These are phyloP conservation scores for Antheraea mylitta DNA, from an alignment of 1,140 invertebrate species.

Conservation along the genomic window DNA sequence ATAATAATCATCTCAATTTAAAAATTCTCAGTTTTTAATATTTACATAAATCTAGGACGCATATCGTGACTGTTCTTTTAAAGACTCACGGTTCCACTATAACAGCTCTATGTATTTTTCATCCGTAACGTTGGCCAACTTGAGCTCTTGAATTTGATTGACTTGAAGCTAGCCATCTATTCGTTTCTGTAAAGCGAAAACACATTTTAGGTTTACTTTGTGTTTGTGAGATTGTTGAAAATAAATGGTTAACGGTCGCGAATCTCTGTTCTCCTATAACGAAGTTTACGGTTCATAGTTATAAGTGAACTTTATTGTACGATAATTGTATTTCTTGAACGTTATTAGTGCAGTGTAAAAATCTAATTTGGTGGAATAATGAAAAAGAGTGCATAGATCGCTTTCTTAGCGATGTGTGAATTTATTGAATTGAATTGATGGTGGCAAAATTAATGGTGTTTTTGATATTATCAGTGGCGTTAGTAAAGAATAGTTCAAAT, in stretches of 20 bases:
- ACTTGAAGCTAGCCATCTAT: slow-evolving; percentile 37
- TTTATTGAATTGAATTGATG: slow-evolving; percentile 68
- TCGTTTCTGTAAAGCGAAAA: slow-evolving; percentile 31
- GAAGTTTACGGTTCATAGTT: slow-evolving; percentile 27
- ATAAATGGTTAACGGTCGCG: slow-evolving; percentile 16
- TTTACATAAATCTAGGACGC: too few relatives aligned
- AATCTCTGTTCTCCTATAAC: slow-evolving; percentile 22
- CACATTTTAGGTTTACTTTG: slow-evolving; percentile 55
- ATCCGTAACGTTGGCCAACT: slow-evolving; percentile 20
- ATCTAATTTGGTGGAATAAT: slow-evolving; percentile 59
- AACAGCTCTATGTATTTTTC: neutral
- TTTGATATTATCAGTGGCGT: slow-evolving; percentile 61
- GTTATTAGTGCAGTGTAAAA: slow-evolving; percentile 54
- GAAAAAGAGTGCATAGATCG: slow-evolving; percentile 67
- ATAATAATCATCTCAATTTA: too few relatives aligned
- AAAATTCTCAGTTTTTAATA: too few relatives aligned
- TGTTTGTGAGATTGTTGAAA: slow-evolving; percentile 50
- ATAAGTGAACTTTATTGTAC: slow-evolving; percentile 17
- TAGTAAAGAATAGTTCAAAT: slow-evolving; percentile 72
- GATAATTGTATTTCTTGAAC: slow-evolving; percentile 3
- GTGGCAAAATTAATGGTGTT: slow-evolving; percentile 75
- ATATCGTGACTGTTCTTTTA: too few relatives aligned
- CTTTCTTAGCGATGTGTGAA: slow-evolving; percentile 72
- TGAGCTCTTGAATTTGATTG: slow-evolving; percentile 17
- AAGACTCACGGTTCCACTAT: too few relatives aligned